Evolutionary conservation across 1,140 invertebrate species (phyloP).

Genomic region (Lysiphlebus fabarum): DNA sequence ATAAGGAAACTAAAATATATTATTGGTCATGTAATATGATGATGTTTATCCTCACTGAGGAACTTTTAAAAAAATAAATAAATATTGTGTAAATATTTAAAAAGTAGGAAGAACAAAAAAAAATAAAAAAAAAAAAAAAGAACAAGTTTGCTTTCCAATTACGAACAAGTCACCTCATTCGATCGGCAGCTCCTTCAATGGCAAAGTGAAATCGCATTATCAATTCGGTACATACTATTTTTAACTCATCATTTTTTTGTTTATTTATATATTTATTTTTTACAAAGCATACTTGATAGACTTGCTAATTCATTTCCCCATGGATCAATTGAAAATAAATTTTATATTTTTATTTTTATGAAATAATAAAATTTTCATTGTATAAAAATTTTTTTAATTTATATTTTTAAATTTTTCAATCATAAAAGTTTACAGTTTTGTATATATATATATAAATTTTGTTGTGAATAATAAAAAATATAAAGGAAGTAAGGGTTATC

Average conservation of each 20-base stretch:
- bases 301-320: constrained; percentile 3
- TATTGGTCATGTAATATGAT: too few relatives aligned
- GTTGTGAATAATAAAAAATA: not conserved
- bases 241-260: not conserved
- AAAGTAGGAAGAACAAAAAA: too few relatives aligned
- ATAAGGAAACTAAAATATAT: not conserved
- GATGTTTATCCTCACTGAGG: too few relatives aligned
- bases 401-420: too few relatives aligned
- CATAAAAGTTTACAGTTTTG: too few relatives aligned
- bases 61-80: too few relatives aligned
- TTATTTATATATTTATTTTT: not conserved
- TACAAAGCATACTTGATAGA: not conserved
- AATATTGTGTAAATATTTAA: too few relatives aligned
- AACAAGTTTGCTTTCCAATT: constrained; percentile 16
- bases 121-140: constrained; percentile 6
- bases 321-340: constrained; percentile 8
- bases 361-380: too few relatives aligned
- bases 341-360: too few relatives aligned
- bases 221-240: not conserved
- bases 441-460: too few relatives aligned
- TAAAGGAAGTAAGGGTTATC: not conserved
- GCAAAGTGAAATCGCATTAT: constrained; percentile 15
- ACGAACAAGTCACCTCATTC: not conserved
- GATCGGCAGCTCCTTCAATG: not conserved
- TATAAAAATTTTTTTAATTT: too few relatives aligned